These are phyloP conservation scores for Colistium nudipinnis DNA, from an alignment of 2,113 vertebrate genomes.

Conservation along the genomic window DNA sequence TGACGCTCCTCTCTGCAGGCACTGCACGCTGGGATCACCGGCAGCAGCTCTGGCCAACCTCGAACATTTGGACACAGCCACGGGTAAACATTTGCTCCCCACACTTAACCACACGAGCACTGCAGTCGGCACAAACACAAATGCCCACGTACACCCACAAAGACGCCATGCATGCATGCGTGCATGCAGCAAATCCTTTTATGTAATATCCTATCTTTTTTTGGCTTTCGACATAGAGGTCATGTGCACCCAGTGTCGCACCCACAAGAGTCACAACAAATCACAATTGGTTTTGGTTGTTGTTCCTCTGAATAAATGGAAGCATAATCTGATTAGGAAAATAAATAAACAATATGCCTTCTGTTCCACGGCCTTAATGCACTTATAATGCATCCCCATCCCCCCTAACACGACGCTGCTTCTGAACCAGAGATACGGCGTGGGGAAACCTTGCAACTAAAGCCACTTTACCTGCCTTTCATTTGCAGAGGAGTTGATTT, in stretches of 20 bases:
- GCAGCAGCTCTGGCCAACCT: conserved; percentile 48
- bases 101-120: conserved; percentile 30
- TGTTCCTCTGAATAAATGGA: conserved; percentile 68
- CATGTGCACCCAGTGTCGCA: conserved; percentile 25
- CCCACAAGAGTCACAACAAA: conserved; percentile 61
- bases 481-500: conserved; percentile 42
- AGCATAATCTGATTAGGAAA: conserved; percentile 80
- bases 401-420: conserved; percentile 33
- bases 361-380: conserved; percentile 72
- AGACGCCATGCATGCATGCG: conserved; percentile 3
- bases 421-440: conserved; percentile 28
- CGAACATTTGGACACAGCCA: conserved; percentile 68
- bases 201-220: conserved; percentile 31
- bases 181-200: conserved; percentile 5
- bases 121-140: background rate
- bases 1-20: conserved; percentile 18
- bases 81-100: conserved; percentile 53
- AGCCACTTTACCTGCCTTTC: conserved; percentile 32
- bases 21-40: conserved; percentile 41
- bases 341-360: conserved; percentile 84
- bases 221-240: conserved; percentile 30
- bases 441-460: conserved; percentile 42
- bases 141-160: conserved; percentile 2
- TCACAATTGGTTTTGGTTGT: conserved; percentile 69
- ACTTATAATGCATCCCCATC: conserved; percentile 63